Base-by-base conservation (phyloP, 2,113 vertebrate species). In the Elgaria multicarinata region DNA sequence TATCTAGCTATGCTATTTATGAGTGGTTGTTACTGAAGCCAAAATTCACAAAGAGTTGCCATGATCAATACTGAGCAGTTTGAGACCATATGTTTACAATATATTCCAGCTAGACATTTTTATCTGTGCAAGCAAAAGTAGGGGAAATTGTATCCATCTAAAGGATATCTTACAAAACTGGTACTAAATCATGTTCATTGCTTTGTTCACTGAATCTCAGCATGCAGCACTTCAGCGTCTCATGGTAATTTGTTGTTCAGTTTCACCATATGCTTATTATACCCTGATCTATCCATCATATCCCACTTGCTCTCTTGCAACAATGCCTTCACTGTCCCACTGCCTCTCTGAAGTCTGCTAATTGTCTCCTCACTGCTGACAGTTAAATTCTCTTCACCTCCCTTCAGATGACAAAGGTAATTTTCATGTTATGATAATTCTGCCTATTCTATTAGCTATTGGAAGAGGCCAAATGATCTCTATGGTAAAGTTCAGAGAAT, bases 251-350 rank as follows among this genome's bases (percentile, higher is more conserved):
- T 78, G 6, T 39, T 58, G 67, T 66, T 83, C 5, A 0, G 4
- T 90, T 93, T 95, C 46, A 67, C 83, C 39, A 2, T 20, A n/a
- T 62, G 88, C 42, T 92, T 50, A 10, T 28, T 82, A 83, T 24
- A 87, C 53, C 64, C 84, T 18, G 4, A 67, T 55, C 85, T 89
- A 42, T 1, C 81, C 69, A 83, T 80, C 46, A 74, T 86, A 93
- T 93, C 91, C 86, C 50, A 83, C 16, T 89, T 91, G 44, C 85
- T 93, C 91, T 91, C 80, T 58, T 87, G 46, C 82, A 85, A 78
- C 39, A 72, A n/a, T 0, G 2, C 62, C 69, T 93, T 91, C 72
- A 84, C 81, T 88, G 75, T 58, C 79, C 85, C 2, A 58, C 36
- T 9, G 1, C 58, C 20, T 4, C 89, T 64, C 69, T 87, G 81